A percentile compares a stretch with the other conserved stretches of the same genome.
Conservation (phyloP, 2,888 invertebrate species). For the Leptopterna dolabrata region DNA sequence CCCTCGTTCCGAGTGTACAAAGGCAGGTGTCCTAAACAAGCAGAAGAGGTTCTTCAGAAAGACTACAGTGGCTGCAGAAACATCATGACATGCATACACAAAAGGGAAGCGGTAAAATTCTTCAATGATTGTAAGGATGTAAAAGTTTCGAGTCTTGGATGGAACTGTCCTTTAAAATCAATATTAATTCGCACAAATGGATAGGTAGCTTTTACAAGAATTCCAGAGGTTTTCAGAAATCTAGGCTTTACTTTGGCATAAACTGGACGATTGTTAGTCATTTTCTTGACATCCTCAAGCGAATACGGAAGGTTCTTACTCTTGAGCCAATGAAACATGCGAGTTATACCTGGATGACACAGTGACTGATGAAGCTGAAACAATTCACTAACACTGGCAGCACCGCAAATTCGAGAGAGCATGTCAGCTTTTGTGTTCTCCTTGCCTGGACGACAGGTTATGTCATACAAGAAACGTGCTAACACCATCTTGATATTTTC, state of each 20-base stretch:
- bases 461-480: neutral
- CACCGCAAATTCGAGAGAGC: conserved; percentile 40
- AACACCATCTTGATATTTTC: neutral
- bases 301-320: conserved; percentile 57
- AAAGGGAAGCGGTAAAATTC: conserved; percentile 33
- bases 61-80: conserved; percentile 58
- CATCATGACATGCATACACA: conserved; percentile 56
- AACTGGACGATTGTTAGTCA: neutral
- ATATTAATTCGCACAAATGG: conserved; percentile 8
- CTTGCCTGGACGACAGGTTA: neutral
- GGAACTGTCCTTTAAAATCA: neutral
- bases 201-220: neutral
- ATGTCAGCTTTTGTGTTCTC: neutral
- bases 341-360: conserved; percentile 58
- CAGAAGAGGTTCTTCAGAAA: conserved; percentile 51
- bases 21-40: conserved; percentile 59
- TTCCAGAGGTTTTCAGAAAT: neutral
- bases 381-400: neutral
- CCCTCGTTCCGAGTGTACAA: conserved; percentile 60
- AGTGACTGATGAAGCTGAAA: conserved; percentile 40
- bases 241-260: conserved; percentile 24
- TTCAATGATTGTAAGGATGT: conserved; percentile 21
- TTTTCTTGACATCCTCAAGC: conserved; percentile 55
- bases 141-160: neutral
- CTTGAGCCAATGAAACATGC: conserved; percentile 58